These are phyloP conservation scores for Morus bassanus DNA, from an alignment of 2,797 vertebrate species.

Conservation along the genomic window DNA sequence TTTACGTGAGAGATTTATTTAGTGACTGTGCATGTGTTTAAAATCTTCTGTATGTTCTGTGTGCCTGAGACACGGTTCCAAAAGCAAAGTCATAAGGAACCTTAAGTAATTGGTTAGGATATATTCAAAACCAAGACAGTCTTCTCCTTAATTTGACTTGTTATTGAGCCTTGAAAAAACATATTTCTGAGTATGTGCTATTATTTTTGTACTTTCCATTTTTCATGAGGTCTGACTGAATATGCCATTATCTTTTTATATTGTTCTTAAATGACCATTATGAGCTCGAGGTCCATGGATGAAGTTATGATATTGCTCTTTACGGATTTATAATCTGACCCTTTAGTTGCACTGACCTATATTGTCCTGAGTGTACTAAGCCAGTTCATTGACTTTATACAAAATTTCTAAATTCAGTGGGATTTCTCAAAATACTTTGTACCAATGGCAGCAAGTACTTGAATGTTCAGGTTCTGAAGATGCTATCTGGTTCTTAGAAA, in stretches of 20 bases:
- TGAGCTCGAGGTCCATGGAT: rapidly evolving
- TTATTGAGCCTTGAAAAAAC: neutral
- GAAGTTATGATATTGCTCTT: neutral
- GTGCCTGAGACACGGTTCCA: neutral
- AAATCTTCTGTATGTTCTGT: neutral
- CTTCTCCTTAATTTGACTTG: neutral
- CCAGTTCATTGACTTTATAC: neutral
- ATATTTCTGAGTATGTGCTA: neutral
- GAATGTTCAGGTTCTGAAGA: neutral
- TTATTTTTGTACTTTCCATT: neutral
- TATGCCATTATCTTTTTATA: neutral
- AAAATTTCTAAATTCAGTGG: neutral
- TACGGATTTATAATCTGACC: neutral
- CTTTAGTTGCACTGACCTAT: neutral
- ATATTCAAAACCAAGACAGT: neutral
- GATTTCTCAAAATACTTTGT: neutral
- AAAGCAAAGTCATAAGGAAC: neutral
- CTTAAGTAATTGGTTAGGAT: neutral
- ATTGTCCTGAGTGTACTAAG: neutral
- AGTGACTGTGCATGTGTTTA: neutral
- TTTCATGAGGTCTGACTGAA: neutral
- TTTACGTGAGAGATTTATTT: neutral
- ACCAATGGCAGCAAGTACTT: neutral
- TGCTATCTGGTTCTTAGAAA: neutral
- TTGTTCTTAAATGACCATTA: neutral